Base-by-base conservation (phyloP, 2,797 vertebrate species). In the Clarias pachynema region DNA sequence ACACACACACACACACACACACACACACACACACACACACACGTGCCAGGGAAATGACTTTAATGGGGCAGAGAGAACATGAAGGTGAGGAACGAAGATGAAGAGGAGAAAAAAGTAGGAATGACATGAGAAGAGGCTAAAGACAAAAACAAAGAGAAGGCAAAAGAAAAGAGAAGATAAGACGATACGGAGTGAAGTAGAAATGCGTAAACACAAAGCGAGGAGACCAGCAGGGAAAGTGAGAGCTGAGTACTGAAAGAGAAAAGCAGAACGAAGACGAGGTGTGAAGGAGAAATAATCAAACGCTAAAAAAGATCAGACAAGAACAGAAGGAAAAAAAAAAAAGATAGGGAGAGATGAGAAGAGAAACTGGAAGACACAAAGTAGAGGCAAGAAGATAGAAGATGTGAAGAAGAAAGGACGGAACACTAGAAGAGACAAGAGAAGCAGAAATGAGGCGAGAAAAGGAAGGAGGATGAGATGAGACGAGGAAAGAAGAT, bases 231-330 rank as follows among this genome's bases (percentile, higher is more conserved):
- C 9, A 22, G 0, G 22, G 8, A 24, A 4, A 18, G 12, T 1
- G 24, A 24, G 3, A 14, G 22, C 10, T 4, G 34, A 22, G 5
- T 8, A 44, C 8, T 10, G 40, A 44, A 44, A 44, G 40, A 2
- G 1, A 22, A 37, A 5, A 68, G 2, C 10, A 31, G 31, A 22
- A 3, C 2, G 2, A 10, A 70, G 9, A 8, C 20, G 22, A n/a
- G 9, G 7, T 12, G 10, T 40, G 34, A 10, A 0, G 24, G 5
- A n/a, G 24, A 26, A 7, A 4, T 2, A 2, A 2, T 0, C 1
- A 18, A 7, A 31, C 26, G 2, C 5, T 5, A 31, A 15, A 66
- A 5, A 29, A 66, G 10, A 24, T 2, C 10, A 44, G 44, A 1
- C 3, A 44, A 24, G 12, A 18, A 2, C 14, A 6, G 70, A 15